phyloP scores from a whole-genome alignment of 37 sponge, comb jelly and placozoan species.

The Lycopodina hypogea region DNA sequence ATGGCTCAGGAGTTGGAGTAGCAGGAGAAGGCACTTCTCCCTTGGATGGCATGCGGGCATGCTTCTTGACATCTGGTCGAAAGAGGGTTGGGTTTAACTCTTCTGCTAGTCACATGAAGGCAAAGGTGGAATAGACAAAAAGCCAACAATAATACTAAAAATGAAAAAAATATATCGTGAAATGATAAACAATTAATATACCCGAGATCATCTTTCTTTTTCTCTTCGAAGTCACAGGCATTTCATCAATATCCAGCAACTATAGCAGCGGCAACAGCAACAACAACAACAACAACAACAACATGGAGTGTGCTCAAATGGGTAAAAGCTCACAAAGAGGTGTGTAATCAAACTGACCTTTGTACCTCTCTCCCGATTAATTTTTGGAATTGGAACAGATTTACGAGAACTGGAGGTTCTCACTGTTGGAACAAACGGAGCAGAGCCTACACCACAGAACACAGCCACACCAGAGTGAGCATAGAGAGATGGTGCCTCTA shows the following conservation, averaged over 20 bases:
- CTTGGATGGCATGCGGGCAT: constrained; percentile 15
- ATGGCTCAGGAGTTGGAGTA: not conserved
- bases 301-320: not conserved
- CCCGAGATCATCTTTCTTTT: constrained; percentile 37
- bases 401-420: constrained; percentile 32
- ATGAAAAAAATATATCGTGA: not conserved
- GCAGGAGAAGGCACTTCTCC: not conserved
- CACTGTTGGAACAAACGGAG: constrained; percentile 31
- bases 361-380: constrained; percentile 61
- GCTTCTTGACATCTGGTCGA: constrained; percentile 22
- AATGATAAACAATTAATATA: not conserved
- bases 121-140: not conserved
- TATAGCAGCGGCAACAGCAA: not conserved
- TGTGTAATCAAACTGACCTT: constrained; percentile 29
- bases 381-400: constrained; percentile 52
- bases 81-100: not conserved
- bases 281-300: not conserved
- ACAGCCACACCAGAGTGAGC: no score
- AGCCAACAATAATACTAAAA: not conserved
- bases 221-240: constrained; percentile 40
- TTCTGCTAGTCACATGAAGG: not conserved
- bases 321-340: not conserved
- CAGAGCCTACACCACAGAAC: constrained; percentile 20
- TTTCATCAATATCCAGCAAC: constrained; percentile 66
- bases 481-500: no score